These are phyloP conservation scores for Tiliqua scincoides DNA, from an alignment of 2,113 vertebrate species.

Conservation along the genomic window DNA sequence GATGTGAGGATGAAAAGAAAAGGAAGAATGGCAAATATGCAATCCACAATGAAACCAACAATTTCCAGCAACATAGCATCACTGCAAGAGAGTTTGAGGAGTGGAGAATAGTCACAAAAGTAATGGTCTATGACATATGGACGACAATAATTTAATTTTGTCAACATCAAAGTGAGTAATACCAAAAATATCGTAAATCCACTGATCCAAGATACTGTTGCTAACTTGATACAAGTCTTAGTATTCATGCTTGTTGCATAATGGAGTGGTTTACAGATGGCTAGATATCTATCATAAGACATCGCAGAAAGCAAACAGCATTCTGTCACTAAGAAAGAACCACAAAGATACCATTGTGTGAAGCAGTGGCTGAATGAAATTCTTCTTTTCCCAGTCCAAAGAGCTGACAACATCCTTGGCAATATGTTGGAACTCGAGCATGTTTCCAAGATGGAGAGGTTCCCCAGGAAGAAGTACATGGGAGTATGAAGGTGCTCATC, in stretches of 20 bases:
- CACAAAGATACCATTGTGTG: too few relatives aligned
- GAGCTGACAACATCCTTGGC: constrained; percentile 56
- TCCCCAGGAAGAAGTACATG: too few relatives aligned
- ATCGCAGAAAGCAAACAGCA: too few relatives aligned
- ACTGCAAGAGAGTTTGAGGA: constrained; percentile 50
- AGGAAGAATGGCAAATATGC: constrained; percentile 18
- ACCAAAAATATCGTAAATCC: constrained; percentile 36
- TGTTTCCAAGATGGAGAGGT: too few relatives aligned
- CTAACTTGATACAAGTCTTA: constrained; percentile 47
- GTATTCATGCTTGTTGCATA: too few relatives aligned
- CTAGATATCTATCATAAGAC: too few relatives aligned
- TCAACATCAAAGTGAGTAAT: constrained; percentile 11
- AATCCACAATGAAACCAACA: constrained; percentile 16
- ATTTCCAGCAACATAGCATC: constrained; percentile 41
- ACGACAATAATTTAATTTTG: constrained; percentile 52
- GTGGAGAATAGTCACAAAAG: constrained; percentile 61
- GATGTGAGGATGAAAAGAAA: constrained; percentile 45
- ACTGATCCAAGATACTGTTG: constrained; percentile 27
- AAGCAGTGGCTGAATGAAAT: too few relatives aligned
- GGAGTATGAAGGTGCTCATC: too few relatives aligned
- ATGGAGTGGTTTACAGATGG: too few relatives aligned
- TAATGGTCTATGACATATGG: constrained; percentile 61
- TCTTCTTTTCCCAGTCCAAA: background rate
- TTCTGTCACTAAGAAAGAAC: too few relatives aligned
- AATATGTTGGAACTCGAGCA: constrained; percentile 38